Evolutionary conservation across 2,888 invertebrate genomes (phyloP), one percentile per base, ranked within the genome.

Genomic region (Seira musarum): DNA sequence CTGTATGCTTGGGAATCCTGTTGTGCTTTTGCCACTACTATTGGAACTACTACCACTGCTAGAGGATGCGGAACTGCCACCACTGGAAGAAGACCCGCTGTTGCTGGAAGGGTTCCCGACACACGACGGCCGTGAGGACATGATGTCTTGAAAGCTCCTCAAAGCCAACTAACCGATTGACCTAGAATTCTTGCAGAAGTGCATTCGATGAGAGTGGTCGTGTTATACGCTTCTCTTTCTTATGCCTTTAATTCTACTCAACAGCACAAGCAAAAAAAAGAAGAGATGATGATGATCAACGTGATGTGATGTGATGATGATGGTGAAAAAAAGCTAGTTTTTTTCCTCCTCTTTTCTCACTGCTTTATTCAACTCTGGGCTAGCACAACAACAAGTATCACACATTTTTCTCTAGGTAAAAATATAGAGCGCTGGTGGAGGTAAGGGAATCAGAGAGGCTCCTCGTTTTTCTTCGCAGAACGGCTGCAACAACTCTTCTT

Each of bases 111-210:
- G 80, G 83, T 82, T 85, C 75, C 83, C 84, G 74, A 83, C 82
- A 81, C 83, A 82, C 66, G 83, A 82, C 74, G 83, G 83, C 74
- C 86, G 85, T 79, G 86, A 79, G 79, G 86, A 86, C 86, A 86
- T 86, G 83, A 77, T 86, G 85, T 84, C 83, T 82, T 81, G 82
- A 80, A 82, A 80, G 83, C 85, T 85, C 84, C 85, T 83, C 83
- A 73, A 85, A 85, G 85, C 85, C 86, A 83, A 86, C 86, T 86
- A 86, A 86, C 85, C 85, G 83, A 85, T 84, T 86, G 85, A 86
- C 86, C 86, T 83, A 84, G 72, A 83, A 82, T 82, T 78, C 72
- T 72, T 67, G 19, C 63, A 77, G 70, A 77, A 77, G 77, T 77
- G 77, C 77, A 77, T 77, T 77, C 40, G 70, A 70, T 70, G 77